These are phyloP conservation scores for Ophion obscuratus DNA, from an alignment of 2,888 invertebrate species.

Conservation along the genomic window DNA sequence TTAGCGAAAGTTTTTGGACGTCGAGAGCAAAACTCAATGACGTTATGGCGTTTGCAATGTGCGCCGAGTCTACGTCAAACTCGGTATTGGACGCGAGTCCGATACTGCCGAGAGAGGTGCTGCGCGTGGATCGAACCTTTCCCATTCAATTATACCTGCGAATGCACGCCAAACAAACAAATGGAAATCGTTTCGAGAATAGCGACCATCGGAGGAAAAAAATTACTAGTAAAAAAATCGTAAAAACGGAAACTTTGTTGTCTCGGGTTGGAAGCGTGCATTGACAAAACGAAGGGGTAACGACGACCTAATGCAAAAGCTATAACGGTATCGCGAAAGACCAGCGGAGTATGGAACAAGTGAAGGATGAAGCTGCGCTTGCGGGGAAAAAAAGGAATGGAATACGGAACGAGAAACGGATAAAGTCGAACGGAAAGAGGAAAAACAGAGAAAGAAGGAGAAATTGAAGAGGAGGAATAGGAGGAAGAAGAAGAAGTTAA, in stretches of 20 bases:
- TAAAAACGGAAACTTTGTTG: constrained; percentile 55
- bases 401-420: constrained; percentile 21
- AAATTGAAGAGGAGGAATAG: constrained; percentile 60
- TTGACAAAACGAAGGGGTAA: constrained; percentile 57
- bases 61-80: background rate
- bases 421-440: constrained; percentile 4
- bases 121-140: background rate
- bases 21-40: background rate
- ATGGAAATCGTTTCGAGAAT: background rate
- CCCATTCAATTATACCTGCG: background rate
- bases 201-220: constrained; percentile 4
- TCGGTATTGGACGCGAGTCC: background rate
- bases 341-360: constrained; percentile 40
- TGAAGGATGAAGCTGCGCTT: constrained; percentile 54
- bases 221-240: constrained; percentile 30
- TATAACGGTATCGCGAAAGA: constrained; percentile 45
- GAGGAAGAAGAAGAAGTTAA: constrained; percentile 69
- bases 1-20: background rate
- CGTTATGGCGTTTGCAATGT: background rate
- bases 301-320: constrained; percentile 55
- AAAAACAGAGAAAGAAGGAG: constrained; percentile 8
- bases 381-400: constrained; percentile 22
- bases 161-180: background rate
- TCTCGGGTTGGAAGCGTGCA: constrained; percentile 34
- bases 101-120: background rate